Evolutionary conservation across 2,797 vertebrate species (phyloP), one percentile per base, ranked within the genome.

Genomic region (Scyliorhinus canicula): DNA sequence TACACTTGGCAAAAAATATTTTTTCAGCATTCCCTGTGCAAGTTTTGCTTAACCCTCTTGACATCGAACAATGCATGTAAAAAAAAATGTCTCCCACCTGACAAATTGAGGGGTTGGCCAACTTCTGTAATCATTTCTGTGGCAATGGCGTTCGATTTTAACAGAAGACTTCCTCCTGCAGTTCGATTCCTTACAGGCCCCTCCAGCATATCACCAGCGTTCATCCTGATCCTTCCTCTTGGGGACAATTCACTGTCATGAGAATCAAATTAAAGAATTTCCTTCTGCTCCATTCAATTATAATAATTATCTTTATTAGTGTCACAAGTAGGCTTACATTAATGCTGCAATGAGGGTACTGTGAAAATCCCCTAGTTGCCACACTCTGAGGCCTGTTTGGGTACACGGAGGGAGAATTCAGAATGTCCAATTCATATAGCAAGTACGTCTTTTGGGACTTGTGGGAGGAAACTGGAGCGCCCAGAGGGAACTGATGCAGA

Each of bases 61-160:
- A 57, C 19, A 24, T 40, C 28, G 60, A 91, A 91, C n/a, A 65
- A 65, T 40, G 14, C 5, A 88, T 67, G 40, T 14, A 69, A 47
- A 6, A 47, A 71, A 63, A n/a, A 91, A 65, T 19, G 65, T 60
- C 28, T 40, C 93, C 67, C 93, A 94, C 93, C 93, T 94, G 93
- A 55, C 16, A 94, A 47, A 21, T 94, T 94, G 67, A 94, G 93
- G 93, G 93, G 93, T 52, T 74, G 88, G 31, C 67, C 11, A 74
- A 52, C 31, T 69, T 94, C 93, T 71, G 65, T 35, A 67, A 71
- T 94, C 16, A 52, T 74, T 74, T 94, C 47, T 74, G 93, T 2
- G 6, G 93, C 16, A 31, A 94, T 55, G 28, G 47, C 26, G 74
- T 52, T 74, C 0, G 93, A 74, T 74, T 47, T 7, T 21, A 94